A percentile compares a stretch with the other conserved stretches of the same genome.
These are phyloP conservation scores for Felis chaus DNA, from an alignment of 2,113 vertebrate species.

Conservation along the genomic window DNA sequence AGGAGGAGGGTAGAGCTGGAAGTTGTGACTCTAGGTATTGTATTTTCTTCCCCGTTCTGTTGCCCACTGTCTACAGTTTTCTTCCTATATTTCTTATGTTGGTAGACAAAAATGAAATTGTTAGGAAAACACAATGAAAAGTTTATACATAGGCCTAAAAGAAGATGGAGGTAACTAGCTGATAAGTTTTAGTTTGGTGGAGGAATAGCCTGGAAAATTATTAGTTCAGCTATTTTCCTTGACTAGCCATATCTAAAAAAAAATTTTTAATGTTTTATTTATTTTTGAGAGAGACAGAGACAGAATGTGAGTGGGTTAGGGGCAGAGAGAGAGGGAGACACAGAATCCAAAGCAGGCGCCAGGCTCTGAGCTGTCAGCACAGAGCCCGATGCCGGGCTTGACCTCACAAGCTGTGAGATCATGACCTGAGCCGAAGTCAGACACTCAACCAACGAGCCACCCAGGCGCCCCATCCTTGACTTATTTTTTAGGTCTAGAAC, in stretches of 20 bases:
- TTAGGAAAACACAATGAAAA: constrained; percentile 22
- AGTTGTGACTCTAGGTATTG: background rate
- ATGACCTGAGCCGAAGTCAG: too few relatives aligned
- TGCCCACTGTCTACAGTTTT: background rate
- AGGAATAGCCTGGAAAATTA: background rate
- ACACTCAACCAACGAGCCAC: too few relatives aligned
- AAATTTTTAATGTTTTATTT: too few relatives aligned
- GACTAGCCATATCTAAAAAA: background rate
- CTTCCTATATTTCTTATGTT: background rate
- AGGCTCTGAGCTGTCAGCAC: too few relatives aligned
- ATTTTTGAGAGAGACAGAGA: too few relatives aligned
- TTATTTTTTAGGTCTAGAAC: constrained; percentile 23
- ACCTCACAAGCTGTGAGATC: too few relatives aligned
- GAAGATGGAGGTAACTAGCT: background rate
- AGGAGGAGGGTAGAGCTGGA: background rate
- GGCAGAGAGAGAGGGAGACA: too few relatives aligned
- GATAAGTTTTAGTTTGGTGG: background rate
- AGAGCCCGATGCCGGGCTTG: too few relatives aligned
- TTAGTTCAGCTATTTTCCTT: background rate
- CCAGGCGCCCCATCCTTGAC: background rate
- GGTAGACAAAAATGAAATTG: constrained; percentile 27
- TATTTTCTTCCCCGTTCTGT: background rate
- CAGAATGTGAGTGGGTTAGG: too few relatives aligned
- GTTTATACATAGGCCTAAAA: background rate
- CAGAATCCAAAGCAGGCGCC: too few relatives aligned